phyloP scores from a whole-genome alignment of 2,888 invertebrate genomes.

The Cantharis flavilabris region DNA sequence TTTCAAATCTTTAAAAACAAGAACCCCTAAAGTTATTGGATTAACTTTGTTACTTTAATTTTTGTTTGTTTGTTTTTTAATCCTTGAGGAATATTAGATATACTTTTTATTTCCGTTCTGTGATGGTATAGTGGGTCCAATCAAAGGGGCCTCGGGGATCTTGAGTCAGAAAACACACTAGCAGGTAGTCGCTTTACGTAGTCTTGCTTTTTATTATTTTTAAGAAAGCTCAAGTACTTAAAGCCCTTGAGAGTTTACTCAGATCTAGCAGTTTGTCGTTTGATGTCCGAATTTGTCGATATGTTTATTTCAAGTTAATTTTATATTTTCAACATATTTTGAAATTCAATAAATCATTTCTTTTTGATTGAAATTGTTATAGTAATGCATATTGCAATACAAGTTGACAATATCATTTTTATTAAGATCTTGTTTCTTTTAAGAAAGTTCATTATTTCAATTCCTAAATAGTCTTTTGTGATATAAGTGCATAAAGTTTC shows the following conservation, averaged over 20 bases:
- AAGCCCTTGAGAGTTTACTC: slow-evolving; percentile 15
- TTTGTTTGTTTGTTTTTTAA: slow-evolving; percentile 25
- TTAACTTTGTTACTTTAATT: slow-evolving; percentile 11
- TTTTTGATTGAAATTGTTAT: background rate
- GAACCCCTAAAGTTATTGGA: slow-evolving; percentile 2
- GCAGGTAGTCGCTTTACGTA: slow-evolving; percentile 26
- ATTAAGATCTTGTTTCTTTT: too few relatives aligned
- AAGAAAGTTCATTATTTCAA: too few relatives aligned
- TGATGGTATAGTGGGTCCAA: slow-evolving; percentile 25
- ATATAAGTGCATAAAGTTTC: too few relatives aligned
- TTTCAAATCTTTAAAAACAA: background rate
- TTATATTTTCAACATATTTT: background rate
- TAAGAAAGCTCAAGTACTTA: slow-evolving; percentile 16
- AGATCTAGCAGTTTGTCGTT: slow-evolving; percentile 10
- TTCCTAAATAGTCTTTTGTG: too few relatives aligned
- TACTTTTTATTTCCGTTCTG: slow-evolving; percentile 27
- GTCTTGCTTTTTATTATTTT: slow-evolving; percentile 28
- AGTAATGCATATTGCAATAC: too few relatives aligned
- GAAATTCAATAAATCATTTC: background rate
- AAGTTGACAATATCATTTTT: too few relatives aligned
- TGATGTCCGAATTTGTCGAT: background rate
- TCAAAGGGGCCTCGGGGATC: slow-evolving; percentile 28
- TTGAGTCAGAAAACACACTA: slow-evolving; percentile 15
- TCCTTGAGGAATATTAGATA: slow-evolving; percentile 26
- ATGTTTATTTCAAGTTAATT: background rate